Conservation (phyloP, 2,113 vertebrate species). For the Brachionichthys hirsutus region DNA sequence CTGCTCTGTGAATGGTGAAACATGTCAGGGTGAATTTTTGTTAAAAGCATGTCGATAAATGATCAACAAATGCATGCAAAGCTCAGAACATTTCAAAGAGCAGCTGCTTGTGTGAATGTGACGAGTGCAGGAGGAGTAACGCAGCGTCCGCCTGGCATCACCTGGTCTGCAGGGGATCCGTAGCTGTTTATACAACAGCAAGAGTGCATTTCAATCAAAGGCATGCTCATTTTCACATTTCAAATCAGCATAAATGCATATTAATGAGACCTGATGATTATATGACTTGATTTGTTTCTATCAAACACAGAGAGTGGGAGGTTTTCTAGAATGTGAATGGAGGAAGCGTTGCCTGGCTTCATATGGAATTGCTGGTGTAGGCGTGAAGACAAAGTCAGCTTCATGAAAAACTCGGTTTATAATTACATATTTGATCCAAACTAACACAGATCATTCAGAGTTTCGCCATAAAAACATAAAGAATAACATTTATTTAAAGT, state of each 20-base stretch:
- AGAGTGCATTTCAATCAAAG: slow-evolving; percentile 1
- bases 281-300: slow-evolving; percentile 45
- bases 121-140: slow-evolving; percentile 16
- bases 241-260: slow-evolving; percentile 17
- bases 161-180: slow-evolving; percentile 27
- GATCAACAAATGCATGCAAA: slow-evolving; percentile 7
- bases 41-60: too few relatives aligned
- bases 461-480: too few relatives aligned
- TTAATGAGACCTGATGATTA: slow-evolving; percentile 34
- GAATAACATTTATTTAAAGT: neutral
- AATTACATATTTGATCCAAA: slow-evolving; percentile 15
- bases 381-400: slow-evolving; percentile 9
- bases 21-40: too few relatives aligned
- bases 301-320: slow-evolving; percentile 53
- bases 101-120: slow-evolving; percentile 35
- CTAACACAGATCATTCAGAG: neutral
- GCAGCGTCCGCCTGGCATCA: slow-evolving; percentile 47
- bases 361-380: slow-evolving; percentile 13
- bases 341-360: slow-evolving; percentile 10
- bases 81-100: slow-evolving; percentile 18
- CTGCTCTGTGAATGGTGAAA: too few relatives aligned
- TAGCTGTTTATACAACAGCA: slow-evolving; percentile 12
- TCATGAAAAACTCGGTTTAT: slow-evolving; percentile 3
- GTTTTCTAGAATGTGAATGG: slow-evolving; percentile 26
- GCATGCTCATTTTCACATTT: slow-evolving; percentile 1